Conservation (phyloP, 2,113 vertebrate species). For the Hiodon tergisus region DNA sequence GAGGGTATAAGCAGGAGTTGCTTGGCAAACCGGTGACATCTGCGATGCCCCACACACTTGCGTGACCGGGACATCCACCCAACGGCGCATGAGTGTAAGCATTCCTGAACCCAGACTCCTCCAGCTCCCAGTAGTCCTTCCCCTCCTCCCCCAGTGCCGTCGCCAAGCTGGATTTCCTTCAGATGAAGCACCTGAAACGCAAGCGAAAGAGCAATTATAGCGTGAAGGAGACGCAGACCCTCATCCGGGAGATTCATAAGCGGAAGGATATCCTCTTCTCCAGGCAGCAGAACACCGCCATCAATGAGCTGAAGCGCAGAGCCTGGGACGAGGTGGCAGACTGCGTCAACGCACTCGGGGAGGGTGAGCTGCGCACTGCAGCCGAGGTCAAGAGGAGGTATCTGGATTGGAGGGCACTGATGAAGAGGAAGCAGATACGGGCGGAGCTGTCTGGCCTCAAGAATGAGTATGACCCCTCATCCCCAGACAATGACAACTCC, state of each 20-base stretch:
- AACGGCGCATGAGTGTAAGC: neutral
- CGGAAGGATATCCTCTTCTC: slow-evolving; percentile 86
- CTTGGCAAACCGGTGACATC: too few relatives aligned
- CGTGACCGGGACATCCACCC: neutral
- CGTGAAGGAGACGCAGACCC: slow-evolving; percentile 87
- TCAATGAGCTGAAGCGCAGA: slow-evolving; percentile 89
- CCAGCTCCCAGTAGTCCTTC: neutral
- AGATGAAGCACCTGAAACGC: slow-evolving; percentile 88
- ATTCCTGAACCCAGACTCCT: neutral
- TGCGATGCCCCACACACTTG: neutral
- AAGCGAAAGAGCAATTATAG: slow-evolving; percentile 96
- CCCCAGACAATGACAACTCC: slow-evolving; percentile 76
- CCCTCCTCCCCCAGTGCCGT: slow-evolving; percentile 5
- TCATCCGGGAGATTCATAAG: slow-evolving; percentile 87
- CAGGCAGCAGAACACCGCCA: slow-evolving; percentile 90
- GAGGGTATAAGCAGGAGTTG: too few relatives aligned
- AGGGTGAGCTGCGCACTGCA: slow-evolving; percentile 84
- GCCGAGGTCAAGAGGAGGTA: slow-evolving; percentile 86
- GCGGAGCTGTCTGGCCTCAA: slow-evolving; percentile 76
- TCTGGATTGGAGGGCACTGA: slow-evolving; percentile 84
- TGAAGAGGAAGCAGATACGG: slow-evolving; percentile 85
- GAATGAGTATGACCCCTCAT: slow-evolving; percentile 75
- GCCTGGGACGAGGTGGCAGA: slow-evolving; percentile 93
- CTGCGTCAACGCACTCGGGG: slow-evolving; percentile 83
- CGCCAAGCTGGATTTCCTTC: slow-evolving; percentile 60